Percentiles rank a stretch among this genome's conserved stretches.
These are phyloP conservation scores for Hemibagrus guttatus DNA, from an alignment of 2,797 vertebrate species.

Conservation along the genomic window DNA sequence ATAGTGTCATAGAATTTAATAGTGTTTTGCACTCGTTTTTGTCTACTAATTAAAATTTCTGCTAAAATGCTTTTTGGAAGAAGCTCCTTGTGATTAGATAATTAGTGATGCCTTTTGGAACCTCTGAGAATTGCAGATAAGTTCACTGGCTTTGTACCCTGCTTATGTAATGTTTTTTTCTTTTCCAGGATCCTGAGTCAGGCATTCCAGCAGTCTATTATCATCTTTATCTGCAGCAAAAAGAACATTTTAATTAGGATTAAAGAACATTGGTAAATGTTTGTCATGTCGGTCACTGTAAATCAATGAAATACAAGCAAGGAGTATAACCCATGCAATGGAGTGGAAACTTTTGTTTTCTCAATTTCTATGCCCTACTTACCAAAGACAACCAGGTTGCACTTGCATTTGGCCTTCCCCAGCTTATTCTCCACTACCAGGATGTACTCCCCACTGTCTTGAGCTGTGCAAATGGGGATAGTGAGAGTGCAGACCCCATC, in stretches of 20 bases:
- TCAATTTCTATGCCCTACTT: slow-evolving; percentile 27
- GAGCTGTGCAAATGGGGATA: slow-evolving; percentile 64
- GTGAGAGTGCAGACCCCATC: slow-evolving; percentile 65
- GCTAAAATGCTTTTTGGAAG: background rate
- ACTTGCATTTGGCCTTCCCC: slow-evolving; percentile 67
- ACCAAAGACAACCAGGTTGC: slow-evolving; percentile 64
- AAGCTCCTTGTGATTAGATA: background rate
- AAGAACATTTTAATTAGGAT: slow-evolving; percentile 10
- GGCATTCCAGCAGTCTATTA: slow-evolving; percentile 64
- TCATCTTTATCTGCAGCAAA: slow-evolving; percentile 71
- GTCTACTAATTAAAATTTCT: background rate
- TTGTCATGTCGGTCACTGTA: background rate
- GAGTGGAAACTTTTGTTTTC: background rate
- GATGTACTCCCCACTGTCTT: slow-evolving; percentile 64
- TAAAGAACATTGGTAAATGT: background rate
- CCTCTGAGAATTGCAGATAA: background rate
- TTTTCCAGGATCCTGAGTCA: slow-evolving; percentile 67
- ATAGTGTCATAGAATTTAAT: background rate
- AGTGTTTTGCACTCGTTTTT: background rate
- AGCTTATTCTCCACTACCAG: slow-evolving; percentile 70
- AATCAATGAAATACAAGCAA: background rate
- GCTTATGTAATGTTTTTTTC: slow-evolving; percentile 69
- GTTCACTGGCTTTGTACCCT: background rate
- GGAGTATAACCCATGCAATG: background rate
- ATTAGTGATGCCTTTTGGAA: background rate